Conservation (phyloP, 2,888 invertebrate species). For the Drosophila paramelanica region DNA sequence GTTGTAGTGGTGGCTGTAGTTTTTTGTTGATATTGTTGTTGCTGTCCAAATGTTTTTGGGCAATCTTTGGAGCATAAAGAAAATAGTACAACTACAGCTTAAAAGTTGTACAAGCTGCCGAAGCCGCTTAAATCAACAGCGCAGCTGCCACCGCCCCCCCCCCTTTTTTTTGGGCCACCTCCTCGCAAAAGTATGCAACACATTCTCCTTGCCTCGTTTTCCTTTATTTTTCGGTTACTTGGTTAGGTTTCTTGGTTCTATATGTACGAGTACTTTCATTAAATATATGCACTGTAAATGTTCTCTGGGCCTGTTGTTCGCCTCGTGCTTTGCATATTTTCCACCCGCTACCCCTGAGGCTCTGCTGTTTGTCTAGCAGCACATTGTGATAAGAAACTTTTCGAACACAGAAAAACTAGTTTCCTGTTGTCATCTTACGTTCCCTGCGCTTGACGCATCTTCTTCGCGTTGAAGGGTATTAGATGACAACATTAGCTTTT, state of each 20-base stretch:
- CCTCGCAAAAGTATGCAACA: slow-evolving; percentile 70
- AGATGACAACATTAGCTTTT: slow-evolving; percentile 4
- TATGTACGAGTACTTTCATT: slow-evolving; percentile 68
- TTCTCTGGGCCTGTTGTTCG: slow-evolving; percentile 33
- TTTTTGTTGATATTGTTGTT: slow-evolving; percentile 42
- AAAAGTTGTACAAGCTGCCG: slow-evolving; percentile 55
- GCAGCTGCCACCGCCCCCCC: slow-evolving; percentile 13
- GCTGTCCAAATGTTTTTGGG: slow-evolving; percentile 56
- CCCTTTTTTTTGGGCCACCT: background rate
- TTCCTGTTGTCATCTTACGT: slow-evolving; percentile 60
- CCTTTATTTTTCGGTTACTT: slow-evolving; percentile 31
- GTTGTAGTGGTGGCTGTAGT: too few relatives aligned
- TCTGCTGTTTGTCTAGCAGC: slow-evolving; percentile 50
- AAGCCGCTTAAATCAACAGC: slow-evolving; percentile 70
- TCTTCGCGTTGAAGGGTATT: slow-evolving; percentile 27
- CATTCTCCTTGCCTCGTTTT: slow-evolving; percentile 43
- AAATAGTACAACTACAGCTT: slow-evolving; percentile 52
- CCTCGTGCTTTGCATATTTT: slow-evolving; percentile 66
- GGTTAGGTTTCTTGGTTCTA: slow-evolving; percentile 43
- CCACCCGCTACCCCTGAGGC: slow-evolving; percentile 2
- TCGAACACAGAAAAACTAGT: slow-evolving; percentile 48
- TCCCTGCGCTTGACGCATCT: slow-evolving; percentile 58
- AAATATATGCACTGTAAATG: slow-evolving; percentile 73
- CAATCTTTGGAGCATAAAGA: slow-evolving; percentile 57
- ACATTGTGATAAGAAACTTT: slow-evolving; percentile 63